Conservation (phyloP, 2,797 vertebrate genomes). For the Odontamblyopus lacepedii region DNA sequence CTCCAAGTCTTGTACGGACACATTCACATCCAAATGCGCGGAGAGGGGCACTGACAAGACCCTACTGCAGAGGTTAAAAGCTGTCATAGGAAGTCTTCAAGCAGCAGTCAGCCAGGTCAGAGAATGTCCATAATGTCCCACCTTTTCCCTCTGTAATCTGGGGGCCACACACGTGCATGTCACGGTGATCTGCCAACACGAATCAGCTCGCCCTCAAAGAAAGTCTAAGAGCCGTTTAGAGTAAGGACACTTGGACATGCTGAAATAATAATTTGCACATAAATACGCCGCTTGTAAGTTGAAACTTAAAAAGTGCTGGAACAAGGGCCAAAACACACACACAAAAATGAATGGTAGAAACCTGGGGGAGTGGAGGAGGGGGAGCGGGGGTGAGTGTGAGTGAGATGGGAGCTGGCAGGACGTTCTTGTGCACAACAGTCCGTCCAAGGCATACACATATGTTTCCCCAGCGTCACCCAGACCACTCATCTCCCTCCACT, state of each 20-base stretch:
- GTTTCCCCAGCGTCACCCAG: constrained; percentile 58
- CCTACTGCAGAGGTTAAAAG: constrained; percentile 74
- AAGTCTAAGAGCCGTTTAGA: neutral
- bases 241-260: constrained; percentile 13
- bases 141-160: constrained; percentile 38
- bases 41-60: constrained; percentile 61
- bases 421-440: constrained; percentile 16
- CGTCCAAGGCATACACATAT: constrained; percentile 39
- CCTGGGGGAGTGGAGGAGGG: constrained; percentile 44
- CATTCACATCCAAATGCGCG: constrained; percentile 27
- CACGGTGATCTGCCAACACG: neutral
- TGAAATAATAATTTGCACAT: constrained; percentile 12
- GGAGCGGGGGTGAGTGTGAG: constrained; percentile 52
- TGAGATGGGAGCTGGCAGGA: constrained; percentile 48
- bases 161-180: constrained; percentile 36
- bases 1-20: constrained; percentile 24
- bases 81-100: constrained; percentile 59
- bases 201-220: neutral
- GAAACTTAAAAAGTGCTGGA: constrained; percentile 26
- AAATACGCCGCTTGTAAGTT: neutral
- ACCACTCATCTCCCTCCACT: constrained; percentile 69
- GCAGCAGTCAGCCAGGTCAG: constrained; percentile 31
- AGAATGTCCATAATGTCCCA: constrained; percentile 46
- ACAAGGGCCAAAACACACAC: constrained; percentile 42
- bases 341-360: constrained; percentile 13